Percentiles rank a stretch among this genome's conserved stretches.
Conservation (phyloP, 2,797 vertebrate species). For the Premnoplex brunnescens region DNA sequence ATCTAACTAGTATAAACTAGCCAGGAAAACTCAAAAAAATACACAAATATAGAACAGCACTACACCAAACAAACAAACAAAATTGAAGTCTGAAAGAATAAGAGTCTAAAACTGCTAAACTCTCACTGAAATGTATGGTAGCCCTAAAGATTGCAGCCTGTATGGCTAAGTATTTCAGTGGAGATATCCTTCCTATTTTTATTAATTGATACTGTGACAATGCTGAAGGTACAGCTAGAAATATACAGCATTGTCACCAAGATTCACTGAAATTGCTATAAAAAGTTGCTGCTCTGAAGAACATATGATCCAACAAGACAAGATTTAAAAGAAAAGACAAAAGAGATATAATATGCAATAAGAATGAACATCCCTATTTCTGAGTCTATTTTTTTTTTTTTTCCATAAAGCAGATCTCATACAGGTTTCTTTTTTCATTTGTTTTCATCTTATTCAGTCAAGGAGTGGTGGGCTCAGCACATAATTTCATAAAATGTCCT, state of each 20-base stretch:
- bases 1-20: not conserved
- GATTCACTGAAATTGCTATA: not conserved
- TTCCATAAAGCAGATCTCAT: not conserved
- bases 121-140: not conserved
- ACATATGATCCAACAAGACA: not conserved
- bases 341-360: not conserved
- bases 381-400: not conserved
- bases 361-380: not conserved
- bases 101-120: not conserved
- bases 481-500: conserved; percentile 57
- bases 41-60: not conserved
- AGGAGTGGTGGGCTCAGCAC: conserved; percentile 10
- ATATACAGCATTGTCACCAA: not conserved
- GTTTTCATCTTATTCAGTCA: conserved; percentile 27
- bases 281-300: not conserved
- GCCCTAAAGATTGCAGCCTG: not conserved
- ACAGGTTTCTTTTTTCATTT: conserved; percentile 31
- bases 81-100: not conserved
- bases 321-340: conserved; percentile 10
- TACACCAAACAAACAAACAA: not conserved
- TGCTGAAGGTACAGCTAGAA: not conserved
- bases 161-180: not conserved
- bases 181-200: not conserved
- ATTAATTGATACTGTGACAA: not conserved
- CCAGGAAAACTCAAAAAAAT: not conserved